Percentiles rank a stretch among this genome's conserved stretches.
phyloP scores from a whole-genome alignment of 2,888 invertebrate species.

The Cryptocheilus praepositus region DNA sequence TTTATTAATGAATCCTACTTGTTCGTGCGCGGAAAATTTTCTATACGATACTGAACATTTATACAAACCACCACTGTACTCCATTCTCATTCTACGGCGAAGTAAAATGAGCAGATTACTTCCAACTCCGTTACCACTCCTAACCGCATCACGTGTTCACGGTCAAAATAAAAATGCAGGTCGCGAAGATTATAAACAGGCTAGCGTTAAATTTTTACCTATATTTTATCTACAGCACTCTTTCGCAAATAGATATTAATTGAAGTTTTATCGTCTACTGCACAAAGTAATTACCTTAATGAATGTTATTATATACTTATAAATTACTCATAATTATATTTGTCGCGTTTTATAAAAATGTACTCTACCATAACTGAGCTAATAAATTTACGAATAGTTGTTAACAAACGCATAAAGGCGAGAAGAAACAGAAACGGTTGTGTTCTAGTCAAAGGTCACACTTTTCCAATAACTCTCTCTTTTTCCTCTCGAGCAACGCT shows the following conservation, averaged over 20 bases:
- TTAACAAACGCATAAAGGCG: constrained; percentile 46
- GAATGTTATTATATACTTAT: constrained; percentile 71
- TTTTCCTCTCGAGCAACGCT: constrained; percentile 91
- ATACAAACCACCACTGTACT: too few species aligned
- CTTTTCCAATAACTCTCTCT: constrained; percentile 92
- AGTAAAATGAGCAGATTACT: constrained; percentile 1
- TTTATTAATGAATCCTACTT: too few species aligned
- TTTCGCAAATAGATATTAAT: constrained; percentile 65
- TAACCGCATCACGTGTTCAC: not conserved
- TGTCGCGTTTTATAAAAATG: constrained; percentile 74
- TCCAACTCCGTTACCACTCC: too few species aligned
- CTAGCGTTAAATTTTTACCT: constrained; percentile 61
- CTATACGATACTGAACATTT: too few species aligned
- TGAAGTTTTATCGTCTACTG: constrained; percentile 73
- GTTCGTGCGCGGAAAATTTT: too few species aligned
- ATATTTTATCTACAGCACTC: constrained; percentile 71
- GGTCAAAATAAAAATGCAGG: constrained; percentile 14
- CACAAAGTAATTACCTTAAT: constrained; percentile 72
- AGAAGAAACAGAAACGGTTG: constrained; percentile 14
- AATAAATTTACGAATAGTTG: constrained; percentile 68
- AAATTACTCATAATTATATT: constrained; percentile 67
- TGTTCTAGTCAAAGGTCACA: constrained; percentile 77
- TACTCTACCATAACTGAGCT: constrained; percentile 69
- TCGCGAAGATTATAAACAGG: constrained; percentile 59
- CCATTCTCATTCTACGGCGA: not conserved